Percentiles rank a stretch among this genome's conserved stretches.
Evolutionary conservation across 2,113 vertebrate species (phyloP).

Genomic region (Notothenia rossii): DNA sequence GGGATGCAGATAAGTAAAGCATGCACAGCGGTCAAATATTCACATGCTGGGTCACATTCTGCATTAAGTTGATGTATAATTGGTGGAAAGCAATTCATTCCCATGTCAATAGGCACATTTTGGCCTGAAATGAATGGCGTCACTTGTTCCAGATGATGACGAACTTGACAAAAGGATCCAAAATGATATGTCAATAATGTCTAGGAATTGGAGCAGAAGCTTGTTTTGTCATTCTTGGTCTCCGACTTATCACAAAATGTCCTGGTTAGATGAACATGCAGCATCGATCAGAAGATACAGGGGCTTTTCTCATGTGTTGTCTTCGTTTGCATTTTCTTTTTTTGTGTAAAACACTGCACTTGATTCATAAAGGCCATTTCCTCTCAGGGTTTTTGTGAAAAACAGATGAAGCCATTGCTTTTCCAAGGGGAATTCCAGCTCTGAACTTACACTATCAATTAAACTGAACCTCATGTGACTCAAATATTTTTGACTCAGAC

Average conservation of each 20-base stretch:
- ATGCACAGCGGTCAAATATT: conserved; percentile 79
- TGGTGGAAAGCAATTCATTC: conserved; percentile 72
- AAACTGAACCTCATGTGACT: conserved; percentile 69
- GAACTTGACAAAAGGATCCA: conserved; percentile 50
- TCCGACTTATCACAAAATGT: conserved; percentile 10
- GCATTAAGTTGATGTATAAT: conserved; percentile 79
- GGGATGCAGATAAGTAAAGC: conserved; percentile 74
- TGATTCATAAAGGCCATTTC: conserved; percentile 43
- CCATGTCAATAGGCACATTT: conserved; percentile 70
- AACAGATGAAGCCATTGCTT: conserved; percentile 33
- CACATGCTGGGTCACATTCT: conserved; percentile 82
- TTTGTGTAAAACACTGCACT: conserved; percentile 22
- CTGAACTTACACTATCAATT: conserved; percentile 38
- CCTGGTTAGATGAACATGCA: background rate
- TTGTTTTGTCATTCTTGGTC: conserved; percentile 10
- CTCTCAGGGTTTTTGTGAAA: conserved; percentile 44
- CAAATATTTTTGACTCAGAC: conserved; percentile 17
- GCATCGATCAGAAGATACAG: background rate
- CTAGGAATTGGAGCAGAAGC: background rate
- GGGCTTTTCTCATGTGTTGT: background rate
- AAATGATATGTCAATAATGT: conserved; percentile 56
- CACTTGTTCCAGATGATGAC: conserved; percentile 72
- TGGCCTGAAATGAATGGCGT: conserved; percentile 66
- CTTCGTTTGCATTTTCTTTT: background rate
- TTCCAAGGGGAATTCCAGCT: conserved; percentile 71